Evolutionary conservation across 2,888 invertebrate species (phyloP).

Genomic region (Alloplasta piceator): DNA sequence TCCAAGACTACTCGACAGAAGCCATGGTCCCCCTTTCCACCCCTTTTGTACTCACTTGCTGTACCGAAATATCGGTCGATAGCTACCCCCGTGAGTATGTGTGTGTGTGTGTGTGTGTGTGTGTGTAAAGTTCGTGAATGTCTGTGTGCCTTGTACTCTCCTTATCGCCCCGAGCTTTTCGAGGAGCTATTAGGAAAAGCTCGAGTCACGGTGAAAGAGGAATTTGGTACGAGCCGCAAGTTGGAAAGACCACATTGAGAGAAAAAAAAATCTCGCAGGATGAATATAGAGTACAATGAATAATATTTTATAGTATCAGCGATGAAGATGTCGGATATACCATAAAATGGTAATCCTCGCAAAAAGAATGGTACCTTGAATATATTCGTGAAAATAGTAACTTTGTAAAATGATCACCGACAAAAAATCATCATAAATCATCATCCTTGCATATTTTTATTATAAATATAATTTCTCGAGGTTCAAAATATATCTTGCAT

Average conservation of each 20-base stretch:
- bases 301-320: too few species aligned
- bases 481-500: slow-evolving; percentile 1
- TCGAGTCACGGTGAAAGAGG: neutral
- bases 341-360: too few species aligned
- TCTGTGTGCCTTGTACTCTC: slow-evolving; percentile 17
- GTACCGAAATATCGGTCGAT: slow-evolving; percentile 70
- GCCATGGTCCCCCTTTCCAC: slow-evolving; percentile 50
- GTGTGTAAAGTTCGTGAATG: neutral
- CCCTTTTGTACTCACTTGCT: slow-evolving; percentile 36
- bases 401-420: too few species aligned
- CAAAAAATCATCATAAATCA: too few species aligned
- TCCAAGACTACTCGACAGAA: slow-evolving; percentile 57
- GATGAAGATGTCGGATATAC: too few species aligned
- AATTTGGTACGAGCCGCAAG: slow-evolving; percentile 10
- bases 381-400: too few species aligned
- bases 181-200: slow-evolving; percentile 39
- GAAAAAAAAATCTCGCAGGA: neutral
- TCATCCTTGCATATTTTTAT: too few species aligned
- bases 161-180: slow-evolving; percentile 49
- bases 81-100: slow-evolving; percentile 12
- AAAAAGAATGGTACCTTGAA: too few species aligned
- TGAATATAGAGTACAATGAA: too few species aligned
- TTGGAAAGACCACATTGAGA: neutral
- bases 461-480: neutral
- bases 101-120: slow-evolving; percentile 7